Evolutionary conservation across 2,888 invertebrate genomes (phyloP), one percentile per base, ranked within the genome.

Genomic region (Cryptocephalus moraei): DNA sequence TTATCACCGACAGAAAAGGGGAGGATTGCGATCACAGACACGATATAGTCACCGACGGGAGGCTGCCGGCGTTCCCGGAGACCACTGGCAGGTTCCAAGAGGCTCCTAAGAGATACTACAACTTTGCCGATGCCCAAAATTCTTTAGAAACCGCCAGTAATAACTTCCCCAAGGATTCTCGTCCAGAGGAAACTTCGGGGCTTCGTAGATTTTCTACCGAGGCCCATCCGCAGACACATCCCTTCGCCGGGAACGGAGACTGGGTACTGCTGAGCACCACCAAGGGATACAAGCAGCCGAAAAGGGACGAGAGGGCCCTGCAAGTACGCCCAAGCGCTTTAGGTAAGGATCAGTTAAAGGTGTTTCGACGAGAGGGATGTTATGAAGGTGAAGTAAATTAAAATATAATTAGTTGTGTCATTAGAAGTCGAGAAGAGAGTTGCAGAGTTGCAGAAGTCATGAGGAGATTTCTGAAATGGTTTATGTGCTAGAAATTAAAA

Each of bases 231-330:
- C 67, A 72, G 3, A 74, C 76, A 2, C 76, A 82, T 63, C 84
- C 84, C 0, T 73, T 77, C 0, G 74, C 75, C 50, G 82, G 83
- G 1, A 82, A 86, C 49, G 87, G 87, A 0, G 82, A 86, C 56
- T 87, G 87, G 87, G 80, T 87, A 2, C 69, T 87, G 1, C 67
- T 87, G 8, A 86, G 86, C 0, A 85, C 86, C 4, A 87, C 86
- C 9, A 84, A 85, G 69, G 86, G 86, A 1, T 86, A 85, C 61
- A 77, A 79, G 49, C 75, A 76, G 46, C 72, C 73, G 12, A 36
- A 12, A 6, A 36, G 11, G n/a, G 36, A 12, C 11, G 11, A 36
- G 12, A 36, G 36, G 6, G n/a, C 36, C n/a, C 6, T 36, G 12
- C 11, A 22, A 22, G 22, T 22, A 6, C 22, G 22, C 22, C 22